Percentiles rank a stretch among this genome's conserved stretches.
Conservation (phyloP, 2,797 vertebrate species). For the Clarias platycephalus region DNA sequence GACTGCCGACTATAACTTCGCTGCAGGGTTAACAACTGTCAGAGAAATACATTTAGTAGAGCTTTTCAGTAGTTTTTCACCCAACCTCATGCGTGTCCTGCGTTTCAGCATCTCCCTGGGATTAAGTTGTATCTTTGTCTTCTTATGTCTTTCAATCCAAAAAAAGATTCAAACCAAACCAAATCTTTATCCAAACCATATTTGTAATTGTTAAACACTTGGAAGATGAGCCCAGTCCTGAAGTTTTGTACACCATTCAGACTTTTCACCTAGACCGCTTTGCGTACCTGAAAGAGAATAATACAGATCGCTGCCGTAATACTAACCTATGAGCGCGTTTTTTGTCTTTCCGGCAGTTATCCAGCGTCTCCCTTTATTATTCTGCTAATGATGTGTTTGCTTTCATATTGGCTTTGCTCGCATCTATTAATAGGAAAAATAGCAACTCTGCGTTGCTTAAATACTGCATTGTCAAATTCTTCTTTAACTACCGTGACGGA, state of each 20-base stretch:
- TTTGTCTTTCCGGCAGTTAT: background rate
- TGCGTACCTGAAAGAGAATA: background rate
- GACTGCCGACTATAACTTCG: constrained; percentile 53
- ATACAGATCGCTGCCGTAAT: background rate
- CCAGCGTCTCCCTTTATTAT: background rate
- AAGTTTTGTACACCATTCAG: background rate
- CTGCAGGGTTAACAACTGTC: constrained; percentile 10
- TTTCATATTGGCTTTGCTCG: background rate
- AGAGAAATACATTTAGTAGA: background rate
- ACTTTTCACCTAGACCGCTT: background rate
- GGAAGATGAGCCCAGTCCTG: background rate
- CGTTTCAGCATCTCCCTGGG: constrained; percentile 14
- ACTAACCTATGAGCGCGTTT: background rate
- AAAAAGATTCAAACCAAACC: too few species aligned
- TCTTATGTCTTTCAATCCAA: background rate
- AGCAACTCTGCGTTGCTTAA: background rate
- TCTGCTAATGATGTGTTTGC: background rate
- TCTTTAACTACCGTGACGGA: background rate
- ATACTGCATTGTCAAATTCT: background rate
- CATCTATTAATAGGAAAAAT: background rate
- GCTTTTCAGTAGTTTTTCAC: background rate
- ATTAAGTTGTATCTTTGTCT: constrained; percentile 25
- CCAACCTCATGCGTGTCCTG: background rate
- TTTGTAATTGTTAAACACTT: constrained; percentile 5
- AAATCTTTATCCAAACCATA: background rate